phyloP scores from a whole-genome alignment of 2,888 invertebrate genomes.

The Alsophila aescularia region DNA sequence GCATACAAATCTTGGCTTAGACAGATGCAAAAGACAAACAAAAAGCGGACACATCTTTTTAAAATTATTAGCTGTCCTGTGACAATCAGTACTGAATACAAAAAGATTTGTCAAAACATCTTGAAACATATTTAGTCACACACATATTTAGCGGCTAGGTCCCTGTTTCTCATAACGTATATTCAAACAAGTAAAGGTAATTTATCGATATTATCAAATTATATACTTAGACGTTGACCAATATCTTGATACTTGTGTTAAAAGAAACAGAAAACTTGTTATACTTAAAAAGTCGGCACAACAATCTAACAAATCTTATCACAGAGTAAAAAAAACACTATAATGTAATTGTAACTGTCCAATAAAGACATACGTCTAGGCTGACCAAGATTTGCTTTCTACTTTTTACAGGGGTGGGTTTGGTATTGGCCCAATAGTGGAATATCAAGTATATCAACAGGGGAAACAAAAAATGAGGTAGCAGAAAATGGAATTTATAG shows the following conservation, averaged over 20 bases:
- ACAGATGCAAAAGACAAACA: slow-evolving; percentile 7
- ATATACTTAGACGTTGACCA: too few relatives aligned
- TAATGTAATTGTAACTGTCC: slow-evolving; percentile 16
- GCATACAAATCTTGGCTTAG: not conserved
- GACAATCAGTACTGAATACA: slow-evolving; percentile 2
- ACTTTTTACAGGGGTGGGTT: not conserved
- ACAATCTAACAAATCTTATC: too few relatives aligned
- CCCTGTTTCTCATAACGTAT: slow-evolving; percentile 30
- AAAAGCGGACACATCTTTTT: slow-evolving; percentile 8
- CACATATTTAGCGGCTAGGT: slow-evolving; percentile 21
- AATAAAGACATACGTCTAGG: not conserved
- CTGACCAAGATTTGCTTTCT: not conserved
- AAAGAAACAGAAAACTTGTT: slow-evolving; percentile 30
- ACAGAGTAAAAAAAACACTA: not conserved
- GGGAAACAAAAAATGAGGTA: not conserved
- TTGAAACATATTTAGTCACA: slow-evolving; percentile 20
- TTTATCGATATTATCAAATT: too few relatives aligned
- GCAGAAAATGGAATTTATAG: not conserved
- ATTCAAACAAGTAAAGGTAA: not conserved
- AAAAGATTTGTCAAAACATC: slow-evolving; percentile 4
- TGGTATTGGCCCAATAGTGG: too few relatives aligned
- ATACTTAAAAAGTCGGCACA: slow-evolving; percentile 26
- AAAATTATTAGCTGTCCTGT: not conserved
- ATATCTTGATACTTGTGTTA: not conserved
- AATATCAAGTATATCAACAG: too few relatives aligned